A percentile compares a stretch with the other conserved stretches of the same genome.
Evolutionary conservation across 37 sponge, comb jelly and placozoan species (phyloP).

Genomic region (Cladorhizidae sp.): DNA sequence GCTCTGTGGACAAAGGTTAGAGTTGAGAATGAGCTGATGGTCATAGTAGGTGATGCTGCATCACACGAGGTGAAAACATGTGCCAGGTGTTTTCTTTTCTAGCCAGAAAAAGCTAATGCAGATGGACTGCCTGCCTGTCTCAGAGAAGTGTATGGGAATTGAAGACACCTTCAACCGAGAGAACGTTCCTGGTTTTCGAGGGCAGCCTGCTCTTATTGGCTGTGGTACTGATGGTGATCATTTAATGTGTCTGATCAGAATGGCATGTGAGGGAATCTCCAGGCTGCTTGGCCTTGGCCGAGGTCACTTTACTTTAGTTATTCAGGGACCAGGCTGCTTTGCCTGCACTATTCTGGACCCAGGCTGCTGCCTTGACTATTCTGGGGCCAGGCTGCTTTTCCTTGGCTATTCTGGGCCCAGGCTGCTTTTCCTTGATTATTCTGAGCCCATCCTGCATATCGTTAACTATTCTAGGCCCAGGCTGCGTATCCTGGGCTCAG

Average conservation of each 20-base stretch:
- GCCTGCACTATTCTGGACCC: too few species aligned
- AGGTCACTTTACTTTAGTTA: too few species aligned
- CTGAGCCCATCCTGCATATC: too few species aligned
- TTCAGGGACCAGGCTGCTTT: too few species aligned
- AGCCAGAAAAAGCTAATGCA: not conserved
- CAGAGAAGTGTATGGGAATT: slow-evolving; percentile 17
- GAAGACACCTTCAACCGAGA: slow-evolving; percentile 25
- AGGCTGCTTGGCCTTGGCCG: too few species aligned
- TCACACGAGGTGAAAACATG: not conserved
- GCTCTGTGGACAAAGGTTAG: slow-evolving; percentile 47
- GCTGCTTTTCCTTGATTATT: too few species aligned
- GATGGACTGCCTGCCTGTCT: slow-evolving; percentile 23
- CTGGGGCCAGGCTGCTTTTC: too few species aligned
- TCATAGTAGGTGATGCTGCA: not conserved
- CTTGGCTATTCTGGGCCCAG: too few species aligned
- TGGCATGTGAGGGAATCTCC: slow-evolving; percentile 61
- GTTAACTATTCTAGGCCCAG: too few species aligned
- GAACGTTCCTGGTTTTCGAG: slow-evolving; percentile 13
- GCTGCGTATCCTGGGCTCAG: too few species aligned
- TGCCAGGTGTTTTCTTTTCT: not conserved
- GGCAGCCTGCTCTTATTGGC: slow-evolving; percentile 39
- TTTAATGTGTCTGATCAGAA: slow-evolving; percentile 40
- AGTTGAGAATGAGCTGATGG: slow-evolving; percentile 42
- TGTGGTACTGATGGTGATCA: slow-evolving; percentile 69
- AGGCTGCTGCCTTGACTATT: too few species aligned